Conservation (phyloP, 1,140 invertebrate genomes). For the Pseudomyrmex flavicornis region DNA sequence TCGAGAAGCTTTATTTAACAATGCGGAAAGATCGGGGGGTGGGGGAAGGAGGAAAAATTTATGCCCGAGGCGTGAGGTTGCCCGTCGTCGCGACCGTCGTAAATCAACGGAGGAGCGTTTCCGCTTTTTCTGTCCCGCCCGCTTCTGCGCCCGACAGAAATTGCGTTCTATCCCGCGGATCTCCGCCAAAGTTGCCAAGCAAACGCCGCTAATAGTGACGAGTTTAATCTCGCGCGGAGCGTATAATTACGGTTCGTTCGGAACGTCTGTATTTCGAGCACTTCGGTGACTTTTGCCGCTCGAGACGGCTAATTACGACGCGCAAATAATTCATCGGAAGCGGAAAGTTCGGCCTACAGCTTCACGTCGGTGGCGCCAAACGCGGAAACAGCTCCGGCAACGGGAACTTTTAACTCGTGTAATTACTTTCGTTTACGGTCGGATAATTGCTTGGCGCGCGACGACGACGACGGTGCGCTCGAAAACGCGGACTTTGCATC, state of each 20-base stretch:
- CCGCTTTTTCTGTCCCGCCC: slow-evolving; percentile 2
- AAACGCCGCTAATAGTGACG: neutral
- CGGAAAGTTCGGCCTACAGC: neutral
- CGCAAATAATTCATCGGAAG: slow-evolving; percentile 64
- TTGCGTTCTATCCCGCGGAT: slow-evolving; percentile 3
- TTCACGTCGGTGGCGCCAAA: slow-evolving; percentile 13
- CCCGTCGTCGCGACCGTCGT: slow-evolving; percentile 36
- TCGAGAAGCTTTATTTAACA: slow-evolving; percentile 65
- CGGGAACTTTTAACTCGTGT: slow-evolving; percentile 17
- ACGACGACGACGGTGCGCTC: neutral
- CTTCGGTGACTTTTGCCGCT: slow-evolving; percentile 26
- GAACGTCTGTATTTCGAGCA: slow-evolving; percentile 39
- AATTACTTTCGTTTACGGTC: slow-evolving; percentile 20
- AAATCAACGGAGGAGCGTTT: slow-evolving; percentile 46
- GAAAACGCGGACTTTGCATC: neutral
- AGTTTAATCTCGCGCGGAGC: slow-evolving; percentile 37
- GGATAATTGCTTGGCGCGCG: too few relatives aligned
- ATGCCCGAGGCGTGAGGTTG: slow-evolving; percentile 59
- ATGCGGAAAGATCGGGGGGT: neutral
- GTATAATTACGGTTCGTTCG: slow-evolving; percentile 31
- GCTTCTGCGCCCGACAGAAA: slow-evolving; percentile 27
- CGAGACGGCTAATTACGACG: slow-evolving; percentile 60
- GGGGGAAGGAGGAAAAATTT: slow-evolving; percentile 43
- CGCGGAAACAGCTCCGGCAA: neutral
- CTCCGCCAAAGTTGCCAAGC: neutral